Evolutionary conservation across 1,140 invertebrate genomes (phyloP).

Genomic region (Cydia fagiglandana): DNA sequence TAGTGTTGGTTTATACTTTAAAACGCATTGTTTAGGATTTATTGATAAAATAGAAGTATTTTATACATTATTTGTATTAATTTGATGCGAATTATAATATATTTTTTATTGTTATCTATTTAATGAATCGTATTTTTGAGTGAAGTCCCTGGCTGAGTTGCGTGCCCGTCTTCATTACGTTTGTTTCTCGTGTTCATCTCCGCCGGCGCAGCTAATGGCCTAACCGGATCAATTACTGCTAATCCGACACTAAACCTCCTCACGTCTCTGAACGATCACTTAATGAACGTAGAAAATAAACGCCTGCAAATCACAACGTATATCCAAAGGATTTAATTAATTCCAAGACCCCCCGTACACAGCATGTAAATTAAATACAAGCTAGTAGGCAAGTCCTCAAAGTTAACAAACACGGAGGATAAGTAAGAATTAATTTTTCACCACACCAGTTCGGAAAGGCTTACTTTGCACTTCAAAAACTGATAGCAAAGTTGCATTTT

Average conservation of each 20-base stretch:
- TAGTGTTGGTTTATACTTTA: too few species aligned
- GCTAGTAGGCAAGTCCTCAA: background rate
- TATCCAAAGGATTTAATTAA: background rate
- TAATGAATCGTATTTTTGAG: too few species aligned
- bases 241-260: slow-evolving; percentile 4
- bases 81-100: too few species aligned
- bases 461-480: too few species aligned
- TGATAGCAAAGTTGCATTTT: too few species aligned
- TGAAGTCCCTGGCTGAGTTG: background rate
- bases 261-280: background rate
- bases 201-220: background rate
- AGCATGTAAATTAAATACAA: background rate
- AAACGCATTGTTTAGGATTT: too few species aligned
- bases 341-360: background rate
- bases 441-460: too few species aligned
- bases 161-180: background rate
- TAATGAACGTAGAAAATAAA: background rate
- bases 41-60: too few species aligned
- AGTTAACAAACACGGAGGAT: too few species aligned
- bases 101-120: too few species aligned
- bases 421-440: too few species aligned
- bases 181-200: background rate
- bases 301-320: background rate
- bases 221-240: slow-evolving; percentile 22
- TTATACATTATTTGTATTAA: too few species aligned